These are phyloP conservation scores for Yponomeuta malinellus DNA, from an alignment of 2,888 invertebrate genomes.

Conservation along the genomic window DNA sequence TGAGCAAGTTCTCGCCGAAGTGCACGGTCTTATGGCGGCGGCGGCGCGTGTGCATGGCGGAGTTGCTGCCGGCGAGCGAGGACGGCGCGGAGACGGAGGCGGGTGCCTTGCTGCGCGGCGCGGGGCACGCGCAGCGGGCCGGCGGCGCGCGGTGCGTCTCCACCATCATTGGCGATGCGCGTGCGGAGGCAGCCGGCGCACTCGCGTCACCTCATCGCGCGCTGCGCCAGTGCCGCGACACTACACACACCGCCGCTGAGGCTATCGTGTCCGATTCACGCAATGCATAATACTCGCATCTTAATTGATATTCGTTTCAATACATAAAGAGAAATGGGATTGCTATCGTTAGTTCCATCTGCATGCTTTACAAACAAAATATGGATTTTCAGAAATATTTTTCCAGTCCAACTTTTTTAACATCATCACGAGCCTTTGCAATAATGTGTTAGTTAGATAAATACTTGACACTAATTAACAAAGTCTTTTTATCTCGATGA, in stretches of 20 bases:
- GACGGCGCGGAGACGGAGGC: conserved; percentile 75
- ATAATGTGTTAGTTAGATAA: neutral
- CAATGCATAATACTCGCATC: neutral
- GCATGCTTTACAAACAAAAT: neutral
- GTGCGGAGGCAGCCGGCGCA: conserved; percentile 67
- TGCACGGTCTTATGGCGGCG: conserved; percentile 86
- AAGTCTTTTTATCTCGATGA: neutral
- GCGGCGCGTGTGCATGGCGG: conserved; percentile 78
- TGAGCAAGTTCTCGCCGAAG: conserved; percentile 84
- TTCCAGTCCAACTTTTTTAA: neutral
- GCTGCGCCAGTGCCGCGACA: conserved; percentile 28
- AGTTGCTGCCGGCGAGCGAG: conserved; percentile 69
- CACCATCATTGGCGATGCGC: conserved; percentile 73
- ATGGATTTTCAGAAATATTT: neutral
- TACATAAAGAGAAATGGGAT: neutral
- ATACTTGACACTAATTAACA: neutral
- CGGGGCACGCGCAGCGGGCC: conserved; percentile 61
- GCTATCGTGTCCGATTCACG: conserved; percentile 24
- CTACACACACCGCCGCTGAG: conserved; percentile 22
- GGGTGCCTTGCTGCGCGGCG: conserved; percentile 61
- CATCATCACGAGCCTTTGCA: neutral
- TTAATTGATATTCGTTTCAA: neutral
- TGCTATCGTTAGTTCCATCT: neutral
- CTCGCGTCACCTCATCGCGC: conserved; percentile 69
- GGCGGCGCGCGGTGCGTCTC: conserved; percentile 70